Conservation (phyloP, 2,888 invertebrate genomes). For the Phyto melanocephala region DNA sequence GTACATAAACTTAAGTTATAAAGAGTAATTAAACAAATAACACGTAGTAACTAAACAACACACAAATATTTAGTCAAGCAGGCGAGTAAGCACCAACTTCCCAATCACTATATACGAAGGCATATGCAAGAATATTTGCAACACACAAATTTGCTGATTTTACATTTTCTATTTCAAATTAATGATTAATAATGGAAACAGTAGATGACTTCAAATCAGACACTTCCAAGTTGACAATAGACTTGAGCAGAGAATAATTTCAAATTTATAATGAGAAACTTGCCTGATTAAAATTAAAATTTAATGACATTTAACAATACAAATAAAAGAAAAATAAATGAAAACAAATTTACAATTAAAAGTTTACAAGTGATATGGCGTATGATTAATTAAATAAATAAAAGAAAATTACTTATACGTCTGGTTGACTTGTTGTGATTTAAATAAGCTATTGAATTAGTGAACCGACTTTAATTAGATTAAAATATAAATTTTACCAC, state of each 20-base stretch:
- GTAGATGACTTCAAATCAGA: neutral
- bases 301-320: constrained; percentile 15
- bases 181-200: constrained; percentile 34
- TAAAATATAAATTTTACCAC: neutral
- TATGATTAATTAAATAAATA: constrained; percentile 18
- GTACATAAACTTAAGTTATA: neutral
- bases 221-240: constrained; percentile 12
- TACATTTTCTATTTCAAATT: constrained; percentile 32
- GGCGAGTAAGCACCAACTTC: too few relatives aligned
- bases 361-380: neutral
- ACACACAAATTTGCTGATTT: constrained; percentile 10
- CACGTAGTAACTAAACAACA: neutral
- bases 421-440: neutral
- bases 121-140: neutral
- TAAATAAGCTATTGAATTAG: neutral
- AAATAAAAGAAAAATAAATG: constrained; percentile 18
- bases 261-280: neutral
- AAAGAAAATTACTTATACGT: constrained; percentile 1
- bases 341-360: too few relatives aligned
- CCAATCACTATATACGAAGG: too few relatives aligned
- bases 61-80: neutral
- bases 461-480: neutral
- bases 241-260: constrained; percentile 4
- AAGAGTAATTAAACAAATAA: constrained; percentile 24
- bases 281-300: constrained; percentile 2